Conservation (phyloP, 2,888 invertebrate genomes). For the Nysson spinosus region DNA sequence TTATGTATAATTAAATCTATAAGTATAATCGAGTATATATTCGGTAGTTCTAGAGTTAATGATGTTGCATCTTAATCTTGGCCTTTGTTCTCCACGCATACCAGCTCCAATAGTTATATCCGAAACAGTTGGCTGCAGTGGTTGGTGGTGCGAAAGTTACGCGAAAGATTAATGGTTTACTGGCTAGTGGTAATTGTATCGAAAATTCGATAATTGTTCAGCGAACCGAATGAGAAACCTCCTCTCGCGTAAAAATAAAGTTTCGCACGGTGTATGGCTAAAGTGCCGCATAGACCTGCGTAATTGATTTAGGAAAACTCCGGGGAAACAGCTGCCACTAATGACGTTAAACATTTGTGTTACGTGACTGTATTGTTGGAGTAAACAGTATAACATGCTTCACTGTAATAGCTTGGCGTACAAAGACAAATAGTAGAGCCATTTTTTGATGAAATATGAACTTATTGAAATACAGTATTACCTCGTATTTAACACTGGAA, state of each 20-base stretch:
- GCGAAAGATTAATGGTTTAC: slow-evolving; percentile 37
- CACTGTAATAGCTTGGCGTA: background rate
- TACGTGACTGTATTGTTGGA: background rate
- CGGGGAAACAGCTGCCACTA: background rate
- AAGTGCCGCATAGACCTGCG: background rate
- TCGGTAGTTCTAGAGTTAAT: slow-evolving; percentile 50
- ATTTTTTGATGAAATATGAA: too few species aligned
- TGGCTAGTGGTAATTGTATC: slow-evolving; percentile 25
- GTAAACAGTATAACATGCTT: background rate
- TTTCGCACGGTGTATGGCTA: background rate
- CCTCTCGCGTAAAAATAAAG: background rate
- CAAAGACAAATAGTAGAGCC: background rate
- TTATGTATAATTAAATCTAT: too few species aligned
- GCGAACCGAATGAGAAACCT: background rate
- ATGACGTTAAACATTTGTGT: background rate
- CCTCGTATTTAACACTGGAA: too few species aligned
- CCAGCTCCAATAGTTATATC: background rate
- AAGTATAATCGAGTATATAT: too few species aligned
- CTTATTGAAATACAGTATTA: too few species aligned
- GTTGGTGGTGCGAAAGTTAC: slow-evolving; percentile 45
- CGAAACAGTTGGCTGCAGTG: background rate
- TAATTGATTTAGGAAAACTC: background rate
- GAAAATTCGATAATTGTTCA: slow-evolving; percentile 5
- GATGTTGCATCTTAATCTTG: slow-evolving; percentile 50
- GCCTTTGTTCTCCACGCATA: slow-evolving; percentile 5